Evolutionary conservation across 2,113 vertebrate species (phyloP), one percentile per base, ranked within the genome.

Genomic region (Calyptommatus sinebrachiatus): DNA sequence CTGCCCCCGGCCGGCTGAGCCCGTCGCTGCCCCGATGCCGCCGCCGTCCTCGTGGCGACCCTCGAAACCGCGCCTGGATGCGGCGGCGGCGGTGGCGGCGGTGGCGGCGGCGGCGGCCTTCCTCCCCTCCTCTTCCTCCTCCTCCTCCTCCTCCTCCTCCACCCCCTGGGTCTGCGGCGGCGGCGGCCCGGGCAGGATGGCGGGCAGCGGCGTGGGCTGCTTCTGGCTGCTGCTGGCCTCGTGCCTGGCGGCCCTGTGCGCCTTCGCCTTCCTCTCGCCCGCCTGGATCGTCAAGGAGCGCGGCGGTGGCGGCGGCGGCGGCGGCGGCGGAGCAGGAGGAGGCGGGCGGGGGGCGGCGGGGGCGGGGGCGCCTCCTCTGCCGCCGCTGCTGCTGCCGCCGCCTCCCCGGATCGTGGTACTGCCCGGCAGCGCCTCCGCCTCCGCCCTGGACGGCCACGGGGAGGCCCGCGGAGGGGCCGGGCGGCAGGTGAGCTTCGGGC

Each of bases 161-260:
- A 8, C 48, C 48, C 11, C 48, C 7, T 11, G 48, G 48, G 7
- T 7, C 48, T 50, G 48, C 7, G 7, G 48, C 48, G 7, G 7
- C 48, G 10, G 50, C 50, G 50, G 4, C 50, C 50, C 50, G 14
- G 53, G 53, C 53, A 12, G 12, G 66, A 29, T 5, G 69, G 14
- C 12, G 5, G 96, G 67, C 65, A 22, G 65, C 93, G 95, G 96
- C 63, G 96, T 97, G 92, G 96, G 96, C 74, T 96, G 96, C 88
- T 96, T 97, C 85, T 97, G 97, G 97, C 95, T 95, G 83, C 96
- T 97, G 82, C 93, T 97, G 71, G 96, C 96, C 86, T 95, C 94
- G 83, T 95, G 94, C 84, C 92, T 97, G 89, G 90, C 96, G 79
- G 96, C 96, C 71, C 93, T 96, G 28, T 97, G 97, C 93, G 95